Percentiles rank a stretch among this genome's conserved stretches.
phyloP scores from a whole-genome alignment of 2,797 vertebrate genomes.

The Gephyroberyx darwinii region DNA sequence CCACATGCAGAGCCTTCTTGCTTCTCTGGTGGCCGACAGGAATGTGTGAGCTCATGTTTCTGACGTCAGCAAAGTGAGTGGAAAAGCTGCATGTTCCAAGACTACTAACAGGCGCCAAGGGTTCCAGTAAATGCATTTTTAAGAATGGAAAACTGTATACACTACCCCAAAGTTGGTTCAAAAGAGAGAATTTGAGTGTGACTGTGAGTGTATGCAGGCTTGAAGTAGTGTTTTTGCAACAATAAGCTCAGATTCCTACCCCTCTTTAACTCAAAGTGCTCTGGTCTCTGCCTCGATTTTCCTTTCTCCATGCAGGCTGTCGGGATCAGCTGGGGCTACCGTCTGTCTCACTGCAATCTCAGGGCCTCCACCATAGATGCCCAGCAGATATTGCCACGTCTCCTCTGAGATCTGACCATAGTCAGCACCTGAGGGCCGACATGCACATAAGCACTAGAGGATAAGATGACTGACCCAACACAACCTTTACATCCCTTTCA shows the following conservation, averaged over 20 bases:
- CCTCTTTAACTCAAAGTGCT: conserved; percentile 83
- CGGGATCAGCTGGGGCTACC: conserved; percentile 83
- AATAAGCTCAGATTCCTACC: conserved; percentile 41
- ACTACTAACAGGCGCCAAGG: neutral
- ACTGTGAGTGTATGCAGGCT: neutral
- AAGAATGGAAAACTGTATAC: neutral
- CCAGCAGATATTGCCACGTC: conserved; percentile 93
- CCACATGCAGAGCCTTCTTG: neutral
- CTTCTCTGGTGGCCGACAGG: conserved; percentile 18
- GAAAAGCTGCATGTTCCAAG: neutral
- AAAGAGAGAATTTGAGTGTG: neutral
- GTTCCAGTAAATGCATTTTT: conserved; percentile 17
- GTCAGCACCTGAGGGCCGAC: conserved; percentile 86
- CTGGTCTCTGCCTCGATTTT: conserved; percentile 97
- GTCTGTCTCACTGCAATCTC: conserved; percentile 95
- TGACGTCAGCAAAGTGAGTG: conserved; percentile 14
- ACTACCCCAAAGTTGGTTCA: neutral
- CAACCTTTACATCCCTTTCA: too few relatives aligned
- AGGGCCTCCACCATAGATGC: conserved; percentile 91
- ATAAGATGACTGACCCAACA: neutral
- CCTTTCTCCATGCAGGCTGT: conserved; percentile 89
- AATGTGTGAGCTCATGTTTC: conserved; percentile 49
- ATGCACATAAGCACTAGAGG: neutral
- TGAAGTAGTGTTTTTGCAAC: neutral
- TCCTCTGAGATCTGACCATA: conserved; percentile 98